phyloP scores from a whole-genome alignment of 2,113 vertebrate species.

The Diadophis punctatus region DNA sequence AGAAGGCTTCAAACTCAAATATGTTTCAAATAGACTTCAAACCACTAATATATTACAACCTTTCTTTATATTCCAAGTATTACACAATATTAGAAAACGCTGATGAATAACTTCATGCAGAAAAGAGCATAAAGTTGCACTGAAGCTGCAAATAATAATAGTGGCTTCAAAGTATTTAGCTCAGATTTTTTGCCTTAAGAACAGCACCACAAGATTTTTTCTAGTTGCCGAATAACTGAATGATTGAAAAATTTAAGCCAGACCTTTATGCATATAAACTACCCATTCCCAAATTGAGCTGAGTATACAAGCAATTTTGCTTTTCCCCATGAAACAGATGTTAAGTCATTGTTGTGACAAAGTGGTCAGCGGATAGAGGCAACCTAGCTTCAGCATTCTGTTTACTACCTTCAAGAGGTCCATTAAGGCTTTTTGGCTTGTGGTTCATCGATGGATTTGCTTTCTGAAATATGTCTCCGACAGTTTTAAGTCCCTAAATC shows the following conservation, averaged over 20 bases:
- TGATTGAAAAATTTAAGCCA: neutral
- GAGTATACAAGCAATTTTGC: neutral
- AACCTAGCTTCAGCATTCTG: neutral
- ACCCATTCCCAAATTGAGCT: neutral
- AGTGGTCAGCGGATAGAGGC: neutral
- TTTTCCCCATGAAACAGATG: neutral
- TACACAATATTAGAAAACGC: neutral
- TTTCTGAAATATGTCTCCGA: neutral
- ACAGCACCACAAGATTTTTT: neutral
- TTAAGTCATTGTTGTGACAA: neutral
- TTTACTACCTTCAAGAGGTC: neutral
- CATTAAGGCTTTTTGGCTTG: neutral
- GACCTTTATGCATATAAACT: neutral
- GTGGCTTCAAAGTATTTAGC: neutral
- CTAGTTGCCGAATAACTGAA: neutral
- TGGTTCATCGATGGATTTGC: neutral
- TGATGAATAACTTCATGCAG: neutral
- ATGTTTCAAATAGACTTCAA: neutral
- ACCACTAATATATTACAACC: slow-evolving; percentile 11
- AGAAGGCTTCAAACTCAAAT: neutral
- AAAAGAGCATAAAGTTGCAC: neutral
- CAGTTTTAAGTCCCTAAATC: too few species aligned
- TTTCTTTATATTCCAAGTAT: slow-evolving; percentile 17
- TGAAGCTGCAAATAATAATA: neutral
- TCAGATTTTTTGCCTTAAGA: neutral